Base-by-base conservation (phyloP, 2,888 invertebrate species). In the Trichacis sp. region DNA sequence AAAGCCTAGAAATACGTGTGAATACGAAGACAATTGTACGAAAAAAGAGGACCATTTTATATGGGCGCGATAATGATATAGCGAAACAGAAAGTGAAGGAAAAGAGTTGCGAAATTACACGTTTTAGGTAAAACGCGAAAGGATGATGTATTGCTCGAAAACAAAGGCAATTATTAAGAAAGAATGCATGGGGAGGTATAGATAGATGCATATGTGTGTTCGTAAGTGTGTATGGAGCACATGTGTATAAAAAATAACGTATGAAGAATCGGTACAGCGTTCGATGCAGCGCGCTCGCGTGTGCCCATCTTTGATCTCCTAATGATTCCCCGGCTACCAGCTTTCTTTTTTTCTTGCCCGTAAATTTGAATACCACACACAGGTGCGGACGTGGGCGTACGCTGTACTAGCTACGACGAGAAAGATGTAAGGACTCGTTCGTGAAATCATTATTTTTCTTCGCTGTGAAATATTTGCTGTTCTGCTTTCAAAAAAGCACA, bases 371-470 rank as follows among this genome's bases (percentile, higher is more conserved):
- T 66, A 66, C 62, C 66, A 63, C 65, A 60, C 40, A 40, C 69
- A 69, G 69, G 69, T 69, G 69, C 69, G 66, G 69, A 66, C 65
- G 65, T 69, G 65, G 65, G 69, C 65, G 69, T 69, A 63, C 54
- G 24, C 4, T 24, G 24, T 24, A 24, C 8, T 24, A 63, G 69
- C 64, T 64, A 55, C 69, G 64, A 66, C 65, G 5, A 66, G 55
- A 63, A 38, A 55, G 65, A 65, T 62, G 59, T 62, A 66, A 58
- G 62, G 66, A 63, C 66, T 67, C 66, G 66, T 63, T 67, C 66
- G 58, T 59, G 59, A 63, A 67, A 67, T 67, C 63, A 63, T 67
- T 59, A 67, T 68, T 68, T 60, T 68, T 63, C 63, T 63, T 63
- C 19, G 55, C 56, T 59, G 29, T 67, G 63, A 67, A 67, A 60